phyloP scores from a whole-genome alignment of 1,140 invertebrate genomes.

The Bombus confusus region DNA sequence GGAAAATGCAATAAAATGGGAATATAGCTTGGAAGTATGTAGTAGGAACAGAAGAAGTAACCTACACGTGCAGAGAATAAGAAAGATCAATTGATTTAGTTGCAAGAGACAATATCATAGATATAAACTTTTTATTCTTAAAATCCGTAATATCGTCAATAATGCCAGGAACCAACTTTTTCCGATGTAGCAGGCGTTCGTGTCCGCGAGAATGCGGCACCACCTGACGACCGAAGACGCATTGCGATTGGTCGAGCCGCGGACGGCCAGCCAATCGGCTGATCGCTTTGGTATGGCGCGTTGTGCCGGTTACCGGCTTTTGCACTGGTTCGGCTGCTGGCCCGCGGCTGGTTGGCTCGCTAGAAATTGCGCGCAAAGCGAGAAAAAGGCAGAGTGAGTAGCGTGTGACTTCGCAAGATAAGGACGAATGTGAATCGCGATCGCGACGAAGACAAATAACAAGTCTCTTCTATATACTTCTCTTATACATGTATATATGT shows the following conservation, averaged over 20 bases:
- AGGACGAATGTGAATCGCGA: constrained; percentile 25
- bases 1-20: not conserved
- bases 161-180: constrained; percentile 28
- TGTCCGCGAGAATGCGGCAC: constrained; percentile 5
- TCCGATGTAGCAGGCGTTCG: not conserved
- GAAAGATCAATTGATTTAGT: not conserved
- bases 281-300: constrained; percentile 25
- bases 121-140: not conserved
- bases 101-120: no score
- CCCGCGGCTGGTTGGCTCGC: constrained; percentile 20
- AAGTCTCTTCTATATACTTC: not conserved
- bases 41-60: not conserved
- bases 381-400: constrained; percentile 9
- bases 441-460: not conserved
- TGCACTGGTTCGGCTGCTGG: constrained; percentile 24
- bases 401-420: not conserved
- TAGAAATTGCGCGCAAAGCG: constrained; percentile 20
- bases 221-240: constrained; percentile 18
- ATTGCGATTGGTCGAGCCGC: constrained; percentile 36
- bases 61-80: not conserved
- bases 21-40: not conserved
- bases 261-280: constrained; percentile 34
- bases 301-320: constrained; percentile 46
- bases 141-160: not conserved
- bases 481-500: no score